phyloP scores from a whole-genome alignment of 1,140 invertebrate species.

The Artemia franciscana region DNA sequence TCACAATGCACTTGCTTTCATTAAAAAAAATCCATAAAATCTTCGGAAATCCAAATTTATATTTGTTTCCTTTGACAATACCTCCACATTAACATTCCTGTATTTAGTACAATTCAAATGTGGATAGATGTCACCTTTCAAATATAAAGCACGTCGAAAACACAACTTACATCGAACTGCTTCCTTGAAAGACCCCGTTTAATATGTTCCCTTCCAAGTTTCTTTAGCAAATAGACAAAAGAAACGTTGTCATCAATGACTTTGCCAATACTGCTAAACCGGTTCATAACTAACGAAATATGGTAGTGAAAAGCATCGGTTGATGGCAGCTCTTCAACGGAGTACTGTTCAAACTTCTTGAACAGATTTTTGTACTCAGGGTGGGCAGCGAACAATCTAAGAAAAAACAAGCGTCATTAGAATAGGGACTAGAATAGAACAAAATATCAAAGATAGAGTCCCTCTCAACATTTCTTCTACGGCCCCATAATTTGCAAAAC shows the following conservation, averaged over 20 bases:
- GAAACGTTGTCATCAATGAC: conserved; percentile 34
- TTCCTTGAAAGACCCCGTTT: conserved; percentile 24
- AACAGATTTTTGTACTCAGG: conserved; percentile 35
- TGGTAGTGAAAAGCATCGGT: conserved; percentile 40
- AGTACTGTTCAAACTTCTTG: conserved; percentile 28
- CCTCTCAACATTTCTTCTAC: too few relatives aligned
- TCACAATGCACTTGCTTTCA: too few relatives aligned
- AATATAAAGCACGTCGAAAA: too few relatives aligned
- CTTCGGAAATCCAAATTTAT: too few relatives aligned
- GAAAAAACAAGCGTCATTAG: conserved; percentile 11
- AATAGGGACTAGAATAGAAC: neutral
- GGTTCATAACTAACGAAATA: conserved; percentile 35
- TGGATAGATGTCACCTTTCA: too few relatives aligned
- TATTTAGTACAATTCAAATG: too few relatives aligned
- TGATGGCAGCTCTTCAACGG: conserved; percentile 26
- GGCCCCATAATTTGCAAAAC: too few relatives aligned
- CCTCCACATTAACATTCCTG: too few relatives aligned
- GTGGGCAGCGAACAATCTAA: conserved; percentile 35
- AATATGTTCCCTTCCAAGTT: conserved; percentile 34
- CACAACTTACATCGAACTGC: conserved; percentile 30
- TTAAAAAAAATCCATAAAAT: too few relatives aligned
- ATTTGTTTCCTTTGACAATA: too few relatives aligned
- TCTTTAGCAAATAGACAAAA: conserved; percentile 31
- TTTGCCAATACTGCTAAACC: conserved; percentile 32
- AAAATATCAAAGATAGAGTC: too few relatives aligned